Conservation (phyloP, 2,113 vertebrate species). For the Python bivittatus region DNA sequence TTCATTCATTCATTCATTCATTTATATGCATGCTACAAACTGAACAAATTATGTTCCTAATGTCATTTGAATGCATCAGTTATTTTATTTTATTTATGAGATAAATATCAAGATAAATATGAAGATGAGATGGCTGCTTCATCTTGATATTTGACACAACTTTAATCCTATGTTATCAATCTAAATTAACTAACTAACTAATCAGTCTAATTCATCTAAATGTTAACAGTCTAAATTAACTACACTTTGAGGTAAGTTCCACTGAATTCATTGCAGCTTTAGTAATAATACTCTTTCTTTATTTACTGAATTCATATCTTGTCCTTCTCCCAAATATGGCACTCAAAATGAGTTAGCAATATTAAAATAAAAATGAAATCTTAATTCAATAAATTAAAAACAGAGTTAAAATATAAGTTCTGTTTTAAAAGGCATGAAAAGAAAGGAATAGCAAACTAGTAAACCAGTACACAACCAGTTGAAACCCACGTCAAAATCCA, state of each 20-base stretch:
- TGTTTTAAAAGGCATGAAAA: neutral
- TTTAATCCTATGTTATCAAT: neutral
- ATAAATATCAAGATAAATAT: too few relatives aligned
- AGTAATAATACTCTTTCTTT: neutral
- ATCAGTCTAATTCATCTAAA: neutral
- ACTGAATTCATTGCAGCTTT: neutral
- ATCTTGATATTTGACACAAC: neutral
- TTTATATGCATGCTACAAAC: too few relatives aligned
- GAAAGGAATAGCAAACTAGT: neutral
- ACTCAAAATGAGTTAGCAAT: neutral
- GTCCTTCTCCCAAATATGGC: neutral
- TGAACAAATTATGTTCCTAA: too few relatives aligned
- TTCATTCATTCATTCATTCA: too few relatives aligned
- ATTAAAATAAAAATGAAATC: neutral
- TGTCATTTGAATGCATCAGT: neutral
- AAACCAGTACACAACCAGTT: neutral
- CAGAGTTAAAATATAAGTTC: neutral
- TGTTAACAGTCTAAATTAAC: neutral
- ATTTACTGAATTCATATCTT: neutral
- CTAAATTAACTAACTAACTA: neutral
- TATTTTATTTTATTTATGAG: neutral
- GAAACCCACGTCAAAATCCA: neutral
- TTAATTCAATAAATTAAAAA: neutral
- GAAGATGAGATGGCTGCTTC: too few relatives aligned
- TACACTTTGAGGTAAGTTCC: neutral